Conservation (phyloP, 2,797 vertebrate genomes). For the Enteromius trimaculatus region DNA sequence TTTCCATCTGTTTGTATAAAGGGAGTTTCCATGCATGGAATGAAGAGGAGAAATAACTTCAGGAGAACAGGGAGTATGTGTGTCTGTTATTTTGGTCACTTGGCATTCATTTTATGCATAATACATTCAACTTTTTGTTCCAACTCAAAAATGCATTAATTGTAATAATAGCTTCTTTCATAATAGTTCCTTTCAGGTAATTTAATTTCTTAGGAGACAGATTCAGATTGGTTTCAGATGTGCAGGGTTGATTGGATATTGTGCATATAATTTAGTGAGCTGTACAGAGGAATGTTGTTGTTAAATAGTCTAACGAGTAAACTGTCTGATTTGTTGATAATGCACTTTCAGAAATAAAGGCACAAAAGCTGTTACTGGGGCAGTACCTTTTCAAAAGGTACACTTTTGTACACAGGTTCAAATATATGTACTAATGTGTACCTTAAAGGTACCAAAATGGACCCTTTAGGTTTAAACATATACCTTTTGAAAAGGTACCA, state of each 20-base stretch:
- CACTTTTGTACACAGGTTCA: too few relatives aligned
- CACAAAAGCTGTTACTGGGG: too few relatives aligned
- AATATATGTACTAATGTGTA: too few relatives aligned
- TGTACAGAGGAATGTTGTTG: background rate
- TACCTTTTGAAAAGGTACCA: too few relatives aligned
- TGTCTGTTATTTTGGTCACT: slow-evolving; percentile 17
- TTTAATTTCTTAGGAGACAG: background rate
- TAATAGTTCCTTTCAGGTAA: background rate
- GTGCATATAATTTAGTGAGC: background rate
- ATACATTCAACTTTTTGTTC: background rate
- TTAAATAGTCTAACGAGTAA: background rate
- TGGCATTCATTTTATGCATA: background rate
- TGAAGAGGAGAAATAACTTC: slow-evolving; percentile 31
- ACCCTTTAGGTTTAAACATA: too few relatives aligned
- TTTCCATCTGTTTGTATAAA: slow-evolving; percentile 41
- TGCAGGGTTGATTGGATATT: background rate
- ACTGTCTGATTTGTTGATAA: background rate
- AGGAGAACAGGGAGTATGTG: slow-evolving; percentile 28
- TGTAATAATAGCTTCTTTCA: background rate
- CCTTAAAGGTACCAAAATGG: too few relatives aligned
- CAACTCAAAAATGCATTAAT: background rate
- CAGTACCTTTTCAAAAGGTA: too few relatives aligned
- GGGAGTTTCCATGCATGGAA: slow-evolving; percentile 38
- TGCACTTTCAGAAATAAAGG: background rate
- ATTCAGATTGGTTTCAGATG: slow-evolving; percentile 5